Base-by-base conservation (phyloP, 2,113 vertebrate genomes). In the Gorilla gorilla region DNA sequence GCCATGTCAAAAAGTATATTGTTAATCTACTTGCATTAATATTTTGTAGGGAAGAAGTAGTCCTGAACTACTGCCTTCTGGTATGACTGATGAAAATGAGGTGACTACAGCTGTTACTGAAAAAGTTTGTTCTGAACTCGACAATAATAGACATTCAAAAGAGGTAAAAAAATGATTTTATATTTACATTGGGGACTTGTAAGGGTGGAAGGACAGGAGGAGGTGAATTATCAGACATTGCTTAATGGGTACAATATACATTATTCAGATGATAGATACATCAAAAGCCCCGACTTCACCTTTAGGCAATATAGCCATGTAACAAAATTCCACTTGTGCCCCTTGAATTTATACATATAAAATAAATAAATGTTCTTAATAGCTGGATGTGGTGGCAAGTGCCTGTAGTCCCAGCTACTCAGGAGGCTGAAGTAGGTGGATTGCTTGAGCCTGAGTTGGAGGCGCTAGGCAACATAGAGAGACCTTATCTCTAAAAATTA, bases 41-140 rank as follows among this genome's bases (percentile, higher is more conserved):
- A 59, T 92, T 96, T 97, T 86, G 12, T 89, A 99, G 98, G 12
- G 89, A 82, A 98, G 98, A 96, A 98, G 98, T 94, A 99, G 98
- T 97, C 99, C 99, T 96, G 99, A 99, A 98, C 98, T 98, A 90
- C 85, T 94, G 93, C 84, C 97, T 52, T 95, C 96, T 90, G 97
- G 93, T 96, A 96, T 93, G 88, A 98, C 98, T 92, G 98, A 98
- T 93, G 98, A 99, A 89, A 98, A 98, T 32, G 98, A 99, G 87
- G 96, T 80, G 68, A 93, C 97, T 98, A 30, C 85, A 86, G 7
- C 90, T 88, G 6, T 80, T 95, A 92, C 89, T 78, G 98, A 98
- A 96, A 98, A 98, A 93, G 98, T 98, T 95, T 90, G 76, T 89
- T 38, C 96, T 81, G 96, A 95, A 90, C 92, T 96, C 70, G 89